Evolutionary conservation across 2,113 vertebrate genomes (phyloP), one percentile per base, ranked within the genome.

Genomic region (Eulacestoma nigropectus): DNA sequence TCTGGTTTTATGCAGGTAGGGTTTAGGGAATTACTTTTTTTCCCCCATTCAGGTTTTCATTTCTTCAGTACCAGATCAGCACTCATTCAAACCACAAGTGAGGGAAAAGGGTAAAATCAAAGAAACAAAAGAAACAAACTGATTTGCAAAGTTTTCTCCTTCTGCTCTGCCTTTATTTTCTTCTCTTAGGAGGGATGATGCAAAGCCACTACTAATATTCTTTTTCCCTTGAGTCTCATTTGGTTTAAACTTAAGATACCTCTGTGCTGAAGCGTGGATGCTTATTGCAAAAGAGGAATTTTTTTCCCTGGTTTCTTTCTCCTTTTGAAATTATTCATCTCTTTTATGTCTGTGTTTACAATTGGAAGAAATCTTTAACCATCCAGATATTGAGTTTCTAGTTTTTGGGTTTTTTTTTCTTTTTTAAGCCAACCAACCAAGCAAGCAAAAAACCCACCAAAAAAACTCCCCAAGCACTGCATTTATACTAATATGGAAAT

Each of bases 371-470:
- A 47, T 52, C 26, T 73, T 76, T 49, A 52, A 14, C n/a, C 27
- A 20, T 65, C 27, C 30, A 76, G 18, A 79, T 65, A 20, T 7
- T 52, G 22, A 42, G 6, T 64, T 81, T 70, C 22, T 84, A 16
- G 16, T 30, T 80, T 20, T n/a, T n/a, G n/a, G n/a, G 9, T 4
- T 56, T 59, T 57, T 65, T 27, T 37, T 72, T 20, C 1, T 73
- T 59, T 73, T 49, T 64, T 59, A n/a, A 75, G 26, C 22, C 14
- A 68, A 57, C 11, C 23, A 35, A 35, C 8, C 16, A 62, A 27
- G 5, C 3, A 59, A 37, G 15, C 4, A 0, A n/a, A 32, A 83
- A 68, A 4, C 1, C 4, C 7, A 17, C 11, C 7, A 47, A 73
- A 44, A 46, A 52, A 25, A 8, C 30, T 29, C 25, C 18, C 17